These are phyloP conservation scores for Drosophila saltans DNA, from an alignment of 1,140 invertebrate species.

Conservation along the genomic window DNA sequence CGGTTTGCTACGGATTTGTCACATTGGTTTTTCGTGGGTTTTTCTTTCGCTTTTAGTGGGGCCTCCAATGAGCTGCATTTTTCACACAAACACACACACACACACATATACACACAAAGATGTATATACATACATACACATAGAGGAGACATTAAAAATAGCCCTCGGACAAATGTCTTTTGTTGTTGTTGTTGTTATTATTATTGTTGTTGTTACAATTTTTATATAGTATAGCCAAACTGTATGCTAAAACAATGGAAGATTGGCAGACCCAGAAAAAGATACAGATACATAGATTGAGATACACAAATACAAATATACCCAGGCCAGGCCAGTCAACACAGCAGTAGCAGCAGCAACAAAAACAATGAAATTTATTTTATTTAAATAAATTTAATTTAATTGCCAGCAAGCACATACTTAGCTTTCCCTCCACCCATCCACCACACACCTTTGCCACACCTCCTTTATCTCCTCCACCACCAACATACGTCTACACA, in stretches of 20 bases:
- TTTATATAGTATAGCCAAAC: conserved; percentile 31
- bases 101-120: conserved; percentile 56
- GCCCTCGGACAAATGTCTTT: conserved; percentile 81
- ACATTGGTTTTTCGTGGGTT: conserved; percentile 50
- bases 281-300: conserved; percentile 12
- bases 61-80: conserved; percentile 76
- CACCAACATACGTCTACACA: background rate
- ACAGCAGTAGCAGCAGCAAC: conserved; percentile 33
- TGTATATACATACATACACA: conserved; percentile 49
- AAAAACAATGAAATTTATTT: conserved; percentile 69
- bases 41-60: conserved; percentile 38
- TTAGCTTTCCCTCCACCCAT: background rate
- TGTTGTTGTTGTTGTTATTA: conserved; percentile 38
- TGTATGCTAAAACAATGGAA: conserved; percentile 71
- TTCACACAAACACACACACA: conserved; percentile 58
- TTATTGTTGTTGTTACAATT: conserved; percentile 14
- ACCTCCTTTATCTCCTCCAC: background rate
- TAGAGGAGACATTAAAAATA: conserved; percentile 72
- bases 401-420: conserved; percentile 68
- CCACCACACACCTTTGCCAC: background rate
- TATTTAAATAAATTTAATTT: conserved; percentile 81
- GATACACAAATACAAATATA: conserved; percentile 53
- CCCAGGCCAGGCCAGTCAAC: conserved; percentile 65
- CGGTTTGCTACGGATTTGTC: conserved; percentile 63
- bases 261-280: conserved; percentile 74